Conservation (phyloP, 2,797 vertebrate species). For the Enteromius mattozi region DNA sequence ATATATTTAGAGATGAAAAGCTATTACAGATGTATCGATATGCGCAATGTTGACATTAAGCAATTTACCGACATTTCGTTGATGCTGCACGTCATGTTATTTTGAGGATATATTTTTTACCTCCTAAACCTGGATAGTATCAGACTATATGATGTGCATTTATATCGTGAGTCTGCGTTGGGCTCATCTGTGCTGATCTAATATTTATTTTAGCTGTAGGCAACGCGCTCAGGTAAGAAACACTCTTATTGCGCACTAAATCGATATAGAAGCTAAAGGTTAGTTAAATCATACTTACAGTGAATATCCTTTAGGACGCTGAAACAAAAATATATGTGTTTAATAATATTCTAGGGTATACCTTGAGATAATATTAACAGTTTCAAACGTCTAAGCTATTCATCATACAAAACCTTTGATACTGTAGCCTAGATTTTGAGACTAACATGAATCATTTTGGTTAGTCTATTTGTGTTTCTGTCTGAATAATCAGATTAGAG, state of each 20-base stretch:
- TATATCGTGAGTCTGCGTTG: neutral
- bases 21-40: neutral
- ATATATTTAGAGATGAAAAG: neutral
- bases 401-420: neutral
- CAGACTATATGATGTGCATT: neutral
- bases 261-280: neutral
- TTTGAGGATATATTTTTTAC: neutral
- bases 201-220: neutral
- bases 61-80: neutral
- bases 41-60: neutral
- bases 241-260: neutral
- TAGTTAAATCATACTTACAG: neutral
- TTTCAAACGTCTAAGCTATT: neutral
- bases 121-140: neutral
- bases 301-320: slow-evolving; percentile 66
- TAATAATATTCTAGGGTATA: slow-evolving; percentile 76
- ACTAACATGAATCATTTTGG: neutral
- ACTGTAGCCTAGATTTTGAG: neutral
- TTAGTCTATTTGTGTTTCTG: neutral
- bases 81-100: neutral
- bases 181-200: neutral
- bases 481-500: neutral
- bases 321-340: slow-evolving; percentile 65
- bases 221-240: neutral
- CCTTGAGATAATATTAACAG: slow-evolving; percentile 18